Percentiles rank a stretch among this genome's conserved stretches.
These are phyloP conservation scores for Vultur gryphus DNA, from an alignment of 2,797 vertebrate genomes.

Conservation along the genomic window DNA sequence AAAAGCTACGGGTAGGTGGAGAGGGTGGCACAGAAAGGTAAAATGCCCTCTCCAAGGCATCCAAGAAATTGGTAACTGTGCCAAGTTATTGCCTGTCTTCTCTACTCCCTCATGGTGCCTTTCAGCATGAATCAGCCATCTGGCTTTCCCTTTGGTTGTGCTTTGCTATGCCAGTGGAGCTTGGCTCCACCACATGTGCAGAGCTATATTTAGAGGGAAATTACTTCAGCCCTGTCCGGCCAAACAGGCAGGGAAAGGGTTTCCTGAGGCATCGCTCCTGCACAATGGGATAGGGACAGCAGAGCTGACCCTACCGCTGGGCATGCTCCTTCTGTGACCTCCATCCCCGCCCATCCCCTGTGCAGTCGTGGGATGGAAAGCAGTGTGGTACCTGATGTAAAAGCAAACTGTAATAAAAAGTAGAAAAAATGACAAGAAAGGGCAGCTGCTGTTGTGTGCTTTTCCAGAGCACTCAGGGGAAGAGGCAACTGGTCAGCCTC, in stretches of 20 bases:
- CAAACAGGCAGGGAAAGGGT: neutral
- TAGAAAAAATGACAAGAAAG: neutral
- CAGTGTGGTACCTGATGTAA: neutral
- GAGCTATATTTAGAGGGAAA: constrained; percentile 33
- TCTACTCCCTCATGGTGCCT: constrained; percentile 1
- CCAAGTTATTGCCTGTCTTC: neutral
- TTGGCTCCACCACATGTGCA: neutral
- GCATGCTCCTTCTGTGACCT: neutral
- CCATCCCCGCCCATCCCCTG: neutral
- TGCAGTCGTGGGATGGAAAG: neutral
- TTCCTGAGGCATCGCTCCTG: neutral
- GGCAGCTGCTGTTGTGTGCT: neutral
- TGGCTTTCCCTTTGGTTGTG: constrained; percentile 12
- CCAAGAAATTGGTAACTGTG: neutral
- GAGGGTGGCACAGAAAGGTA: neutral
- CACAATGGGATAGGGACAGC: neutral
- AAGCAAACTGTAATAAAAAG: neutral
- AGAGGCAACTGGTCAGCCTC: neutral
- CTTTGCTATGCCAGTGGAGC: constrained; percentile 7
- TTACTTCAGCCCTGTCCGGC: neutral
- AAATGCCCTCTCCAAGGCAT: neutral
- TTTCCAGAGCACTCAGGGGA: neutral
- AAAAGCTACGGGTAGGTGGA: neutral
- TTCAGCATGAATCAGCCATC: constrained; percentile 37
- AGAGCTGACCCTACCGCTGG: neutral